Conservation (phyloP, 1,140 invertebrate species). For the Drosophila nasuta region DNA sequence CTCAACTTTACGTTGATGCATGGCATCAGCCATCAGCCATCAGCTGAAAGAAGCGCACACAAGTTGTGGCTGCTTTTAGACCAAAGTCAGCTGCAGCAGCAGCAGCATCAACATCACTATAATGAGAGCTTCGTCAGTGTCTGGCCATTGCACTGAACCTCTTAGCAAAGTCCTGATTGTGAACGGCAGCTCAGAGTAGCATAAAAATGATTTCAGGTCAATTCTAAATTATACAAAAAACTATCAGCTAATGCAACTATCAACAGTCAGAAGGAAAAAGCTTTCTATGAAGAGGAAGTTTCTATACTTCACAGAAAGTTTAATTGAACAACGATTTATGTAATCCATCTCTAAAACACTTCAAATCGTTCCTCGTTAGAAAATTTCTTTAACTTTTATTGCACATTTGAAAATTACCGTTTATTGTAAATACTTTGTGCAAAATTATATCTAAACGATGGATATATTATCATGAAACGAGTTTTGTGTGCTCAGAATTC, state of each 20-base stretch:
- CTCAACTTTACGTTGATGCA: constrained; percentile 55
- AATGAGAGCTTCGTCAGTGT: background rate
- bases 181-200: background rate
- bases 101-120: background rate
- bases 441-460: no score
- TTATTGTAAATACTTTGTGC: no score
- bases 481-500: constrained; percentile 1
- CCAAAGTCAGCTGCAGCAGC: constrained; percentile 15
- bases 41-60: constrained; percentile 19
- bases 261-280: no score
- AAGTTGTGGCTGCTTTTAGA: constrained; percentile 69
- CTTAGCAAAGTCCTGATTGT: background rate
- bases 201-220: background rate
- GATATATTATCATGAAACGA: background rate
- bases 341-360: no score
- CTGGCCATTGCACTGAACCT: constrained; percentile 1
- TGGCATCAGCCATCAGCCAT: constrained; percentile 5
- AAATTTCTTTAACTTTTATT: no score
- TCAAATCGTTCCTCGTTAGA: no score
- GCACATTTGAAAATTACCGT: no score
- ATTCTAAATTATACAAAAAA: background rate
- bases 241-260: no score
- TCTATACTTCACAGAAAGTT: no score
- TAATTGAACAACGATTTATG: no score
- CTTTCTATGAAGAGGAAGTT: no score